Evolutionary conservation across 2,113 vertebrate species (phyloP).

Genomic region (Macquaria ambigua): DNA sequence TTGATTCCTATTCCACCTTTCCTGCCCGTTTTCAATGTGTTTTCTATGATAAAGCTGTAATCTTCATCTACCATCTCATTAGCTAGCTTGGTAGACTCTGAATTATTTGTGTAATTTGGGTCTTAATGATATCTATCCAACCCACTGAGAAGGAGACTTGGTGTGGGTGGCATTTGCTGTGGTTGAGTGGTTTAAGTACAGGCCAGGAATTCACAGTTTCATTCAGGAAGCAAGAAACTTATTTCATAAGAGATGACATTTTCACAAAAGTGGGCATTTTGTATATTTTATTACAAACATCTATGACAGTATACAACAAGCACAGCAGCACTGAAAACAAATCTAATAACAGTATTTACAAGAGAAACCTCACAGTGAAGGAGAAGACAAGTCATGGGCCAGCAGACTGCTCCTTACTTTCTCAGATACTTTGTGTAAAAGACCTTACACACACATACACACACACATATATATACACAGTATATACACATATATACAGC

Average conservation of each 20-base stretch:
- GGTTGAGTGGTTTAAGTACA: not conserved
- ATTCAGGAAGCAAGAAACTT: constrained; percentile 32
- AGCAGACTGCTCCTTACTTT: constrained; percentile 71
- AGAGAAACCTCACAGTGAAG: constrained; percentile 20
- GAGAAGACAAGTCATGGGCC: constrained; percentile 69
- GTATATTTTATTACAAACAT: constrained; percentile 73
- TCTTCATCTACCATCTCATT: not conserved
- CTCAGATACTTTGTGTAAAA: constrained; percentile 26
- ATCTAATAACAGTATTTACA: constrained; percentile 64
- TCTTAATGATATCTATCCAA: constrained; percentile 8
- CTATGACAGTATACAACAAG: constrained; percentile 24
- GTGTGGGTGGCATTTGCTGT: not conserved
- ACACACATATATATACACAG: constrained; percentile 41
- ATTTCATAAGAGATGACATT: not conserved
- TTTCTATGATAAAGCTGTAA: constrained; percentile 35
- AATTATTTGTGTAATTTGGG: not conserved
- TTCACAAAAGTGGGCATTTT: constrained; percentile 11
- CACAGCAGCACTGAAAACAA: constrained; percentile 15
- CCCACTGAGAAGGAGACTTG: not conserved
- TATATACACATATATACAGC: constrained; percentile 10
- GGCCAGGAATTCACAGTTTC: constrained; percentile 40
- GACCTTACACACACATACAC: constrained; percentile 14
- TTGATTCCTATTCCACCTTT: constrained; percentile 20
- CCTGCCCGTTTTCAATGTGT: constrained; percentile 9
- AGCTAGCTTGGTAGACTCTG: not conserved